Evolutionary conservation across 1,140 invertebrate genomes (phyloP), one percentile per base, ranked within the genome.

Genomic region (Ostrea denselamellosa): DNA sequence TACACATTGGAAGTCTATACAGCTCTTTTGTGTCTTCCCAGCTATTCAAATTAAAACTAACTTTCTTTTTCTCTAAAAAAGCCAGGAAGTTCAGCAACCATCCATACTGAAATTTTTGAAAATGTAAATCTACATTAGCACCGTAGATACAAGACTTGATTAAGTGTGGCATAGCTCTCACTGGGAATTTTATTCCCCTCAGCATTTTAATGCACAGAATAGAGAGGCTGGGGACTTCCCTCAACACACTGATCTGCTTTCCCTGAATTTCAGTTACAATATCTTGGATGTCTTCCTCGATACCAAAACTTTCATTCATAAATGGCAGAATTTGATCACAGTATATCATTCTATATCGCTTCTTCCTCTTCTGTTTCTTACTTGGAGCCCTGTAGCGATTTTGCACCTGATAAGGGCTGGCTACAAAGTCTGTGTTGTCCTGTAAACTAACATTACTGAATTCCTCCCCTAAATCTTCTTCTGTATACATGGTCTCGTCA

Each of bases 341-440:
- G 28, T 77, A 77, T 5, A 58, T 65, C 53, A 65, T 22, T 8
- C n/a, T 54, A 19, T 22, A 56, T 14, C 83, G 12, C 22, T 28
- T 85, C 25, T 85, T 85, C 12, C 83, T n/a, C 22, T 83, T 83
- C 34, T 85, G 83, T 25, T 85, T 85, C 25, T 85, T 85, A 58
- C 83, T 85, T 34, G 83, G 83, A 22, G 83, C 83, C 34, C 53
- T 58, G 12, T 56, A 28, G 22, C 25, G n/a, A 58, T 0, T 58
- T 10, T 54, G 19, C 0, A 53, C 14, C 0, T 34, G 25, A 22
- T 22, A 77, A 77, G 68, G 9, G 28, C 10, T 9, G 28, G 8
- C 10, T 8, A 28, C 53, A 85, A 17, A 14, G 8, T 8, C 8
- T 53, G n/a, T 1, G 0, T 58, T 34, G 22, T 85, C 53, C 22